Base-by-base conservation (phyloP, 2,888 invertebrate species). In the Limenitis camilla region DNA sequence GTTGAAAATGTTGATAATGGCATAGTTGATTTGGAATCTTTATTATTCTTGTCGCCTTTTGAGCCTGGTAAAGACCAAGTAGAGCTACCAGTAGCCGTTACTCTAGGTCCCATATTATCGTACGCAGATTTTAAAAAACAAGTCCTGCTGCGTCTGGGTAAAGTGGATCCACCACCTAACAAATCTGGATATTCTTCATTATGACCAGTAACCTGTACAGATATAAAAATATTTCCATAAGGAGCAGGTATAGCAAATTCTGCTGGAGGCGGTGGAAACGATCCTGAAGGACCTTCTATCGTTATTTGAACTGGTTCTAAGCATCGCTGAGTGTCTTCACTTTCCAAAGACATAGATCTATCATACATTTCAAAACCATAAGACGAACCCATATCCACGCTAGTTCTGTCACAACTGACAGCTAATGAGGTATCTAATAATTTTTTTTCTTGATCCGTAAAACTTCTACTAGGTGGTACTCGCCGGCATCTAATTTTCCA, bases 51-150 rank as follows among this genome's bases (percentile, higher is more conserved):
- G 58, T 80, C 78, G 57, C 60, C 69, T 62, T 84, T 82, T 59
- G 79, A 75, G 58, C 79, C 94, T 58, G 94, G 94, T 61, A 96
- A 88, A 30, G 95, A 95, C 73, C 95, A 91, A 29, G 94, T 94
- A 6, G 96, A 96, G 74, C 94, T 95, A 43, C 96, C 96, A 58
- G 94, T 94, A 33, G 95, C 95, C 7, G 96, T 96, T 47, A 96
- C 94, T 60, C 96, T 90, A 48, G 95, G 94, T 6, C 96, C 96
- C 93, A 96, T 94, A 81, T 96, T 96, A 82, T 96, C 96, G 76
- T 96, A 96, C 58, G 93, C 92, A 49, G 93, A 91, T 72, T 89
- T 89, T 47, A 90, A 74, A 71, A 82, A 89, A 68, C 83, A 88
- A 11, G 82, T 85, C 49, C 77, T 78, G 69, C 83, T 85, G 51